Base-by-base conservation (phyloP, 2,888 invertebrate genomes). In the Beris chalybata region DNA sequence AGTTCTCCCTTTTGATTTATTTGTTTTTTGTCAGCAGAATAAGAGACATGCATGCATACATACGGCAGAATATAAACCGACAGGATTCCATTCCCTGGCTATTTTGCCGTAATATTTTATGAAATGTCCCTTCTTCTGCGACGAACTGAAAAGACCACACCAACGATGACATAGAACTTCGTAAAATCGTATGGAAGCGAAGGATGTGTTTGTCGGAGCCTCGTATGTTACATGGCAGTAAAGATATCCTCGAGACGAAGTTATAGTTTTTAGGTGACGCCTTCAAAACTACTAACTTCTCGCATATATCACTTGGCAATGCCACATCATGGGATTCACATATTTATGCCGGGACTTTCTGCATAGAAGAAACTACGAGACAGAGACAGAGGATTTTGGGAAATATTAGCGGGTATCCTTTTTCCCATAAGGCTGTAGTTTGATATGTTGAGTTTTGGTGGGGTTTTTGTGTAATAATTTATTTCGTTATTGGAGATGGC, bases 261-360 rank as follows among this genome's bases (percentile, higher is more conserved):
- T 69, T 69, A 69, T 69, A 69, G 69, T 67, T 69, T 69, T 71
- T 71, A 68, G 70, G 70, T 71, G 71, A 71, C 71, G 71, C 71
- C 71, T 71, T 71, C 71, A 65, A 69, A 71, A 71, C 71, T 71
- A 71, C 71, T 71, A 71, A 71, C 71, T 71, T 71, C 71, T 71
- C 71, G 70, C 70, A 71, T 71, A 71, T 71, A 71, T 71, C 71
- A 71, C 71, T 71, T 69, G 65, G 65, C 61, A 67, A 69, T 69
- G 69, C 63, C 69, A 69, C 69, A 69, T 69, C 69, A 69, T 69
- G 69, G 69, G 69, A 69, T 69, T 65, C 67, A 64, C 67, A 66
- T 65, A 69, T 67, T 69, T 69, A 69, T 69, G 69, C 69, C 67
- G 54, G 64, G 64, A 31, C 64, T 55, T 64, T 69, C 61, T 64